Evolutionary conservation across 2,113 vertebrate genomes (phyloP).

Genomic region (Carlito syrichta): DNA sequence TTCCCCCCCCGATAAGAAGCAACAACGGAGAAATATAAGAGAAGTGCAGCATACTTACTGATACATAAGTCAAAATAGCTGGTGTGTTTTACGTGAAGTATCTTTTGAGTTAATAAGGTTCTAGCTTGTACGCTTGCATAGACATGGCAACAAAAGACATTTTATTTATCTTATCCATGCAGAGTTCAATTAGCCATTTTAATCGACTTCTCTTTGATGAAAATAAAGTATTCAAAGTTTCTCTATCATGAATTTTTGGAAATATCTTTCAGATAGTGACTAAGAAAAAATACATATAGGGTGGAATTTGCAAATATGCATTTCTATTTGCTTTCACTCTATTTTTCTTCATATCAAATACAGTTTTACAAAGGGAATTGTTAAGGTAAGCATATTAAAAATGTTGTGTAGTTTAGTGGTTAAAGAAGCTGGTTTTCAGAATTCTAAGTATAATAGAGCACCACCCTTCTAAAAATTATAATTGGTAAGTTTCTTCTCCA

Average conservation of each 20-base stretch:
- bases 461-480: slow-evolving; percentile 32
- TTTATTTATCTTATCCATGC: background rate
- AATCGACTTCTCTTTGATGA: background rate
- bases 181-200: background rate
- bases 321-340: background rate
- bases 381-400: slow-evolving; percentile 10
- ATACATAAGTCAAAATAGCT: background rate
- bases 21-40: background rate
- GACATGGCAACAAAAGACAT: background rate
- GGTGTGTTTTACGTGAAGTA: background rate
- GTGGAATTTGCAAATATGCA: background rate
- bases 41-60: background rate
- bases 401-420: background rate
- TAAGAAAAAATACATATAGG: background rate
- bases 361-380: background rate
- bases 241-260: background rate
- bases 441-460: background rate
- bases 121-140: background rate
- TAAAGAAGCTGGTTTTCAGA: background rate
- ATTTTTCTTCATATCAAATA: background rate
- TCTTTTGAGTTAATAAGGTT: background rate
- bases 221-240: background rate
- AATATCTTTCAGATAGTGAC: background rate
- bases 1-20: background rate
- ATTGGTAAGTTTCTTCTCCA: slow-evolving; percentile 15